Conservation (phyloP, 2,797 vertebrate species). For the Semotilus atromaculatus region DNA sequence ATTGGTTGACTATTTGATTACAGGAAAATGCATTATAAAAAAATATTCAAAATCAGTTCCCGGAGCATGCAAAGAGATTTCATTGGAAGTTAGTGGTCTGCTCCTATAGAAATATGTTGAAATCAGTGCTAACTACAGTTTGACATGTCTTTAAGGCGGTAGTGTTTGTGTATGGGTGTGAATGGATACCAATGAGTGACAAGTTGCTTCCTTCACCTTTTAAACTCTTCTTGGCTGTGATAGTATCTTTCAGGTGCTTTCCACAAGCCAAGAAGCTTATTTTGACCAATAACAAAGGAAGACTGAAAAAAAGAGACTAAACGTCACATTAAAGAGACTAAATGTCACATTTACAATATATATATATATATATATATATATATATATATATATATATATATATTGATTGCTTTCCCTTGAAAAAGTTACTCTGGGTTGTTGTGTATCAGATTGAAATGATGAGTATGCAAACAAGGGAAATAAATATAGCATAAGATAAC, state of each 20-base stretch:
- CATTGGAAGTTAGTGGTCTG: background rate
- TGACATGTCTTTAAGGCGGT: background rate
- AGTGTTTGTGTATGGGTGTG: conserved; percentile 24
- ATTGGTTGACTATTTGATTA: background rate
- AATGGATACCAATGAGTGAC: conserved; percentile 29
- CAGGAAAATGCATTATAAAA: background rate
- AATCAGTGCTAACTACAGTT: background rate
- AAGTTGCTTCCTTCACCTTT: conserved; percentile 29
- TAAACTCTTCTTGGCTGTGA: background rate
- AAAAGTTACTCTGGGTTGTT: background rate
- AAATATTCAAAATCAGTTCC: background rate
- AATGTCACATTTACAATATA: no score
- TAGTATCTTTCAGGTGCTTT: conserved; percentile 38
- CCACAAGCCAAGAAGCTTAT: no score
- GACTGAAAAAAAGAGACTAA: background rate
- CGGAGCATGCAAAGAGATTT: background rate
- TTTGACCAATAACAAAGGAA: background rate
- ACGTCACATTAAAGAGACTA: no score
- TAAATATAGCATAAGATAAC: background rate
- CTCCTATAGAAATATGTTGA: background rate
- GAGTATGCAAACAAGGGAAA: background rate
- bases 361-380: background rate
- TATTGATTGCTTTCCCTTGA: background rate
- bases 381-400: no score
- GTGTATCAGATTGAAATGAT: background rate